These are phyloP conservation scores for Ceyx erithaca DNA, from an alignment of 2,797 vertebrate species.

Conservation along the genomic window DNA sequence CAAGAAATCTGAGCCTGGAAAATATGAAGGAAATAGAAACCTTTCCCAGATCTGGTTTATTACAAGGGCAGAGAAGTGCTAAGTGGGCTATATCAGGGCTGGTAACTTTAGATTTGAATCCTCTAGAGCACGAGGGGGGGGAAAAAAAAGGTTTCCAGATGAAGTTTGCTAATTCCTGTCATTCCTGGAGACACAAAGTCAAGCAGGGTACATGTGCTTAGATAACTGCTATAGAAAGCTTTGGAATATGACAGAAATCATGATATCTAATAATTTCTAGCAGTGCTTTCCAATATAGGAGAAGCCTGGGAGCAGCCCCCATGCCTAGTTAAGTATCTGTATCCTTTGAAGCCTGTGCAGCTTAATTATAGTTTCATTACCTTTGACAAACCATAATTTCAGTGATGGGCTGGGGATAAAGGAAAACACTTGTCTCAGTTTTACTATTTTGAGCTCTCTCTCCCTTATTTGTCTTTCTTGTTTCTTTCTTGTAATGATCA, in stretches of 20 bases:
- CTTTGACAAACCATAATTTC: constrained; percentile 59
- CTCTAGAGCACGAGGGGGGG: not conserved
- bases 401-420: constrained; percentile 3
- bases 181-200: constrained; percentile 10
- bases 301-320: constrained; percentile 6
- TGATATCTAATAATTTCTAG: constrained; percentile 23
- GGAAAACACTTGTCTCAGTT: constrained; percentile 28
- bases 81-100: constrained; percentile 38
- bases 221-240: not conserved
- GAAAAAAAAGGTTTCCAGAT: not conserved
- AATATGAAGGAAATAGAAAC: constrained; percentile 61
- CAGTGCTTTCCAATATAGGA: not conserved
- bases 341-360: constrained; percentile 27
- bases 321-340: constrained; percentile 38
- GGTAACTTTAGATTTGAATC: not conserved
- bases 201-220: not conserved
- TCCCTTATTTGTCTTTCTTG: constrained; percentile 18
- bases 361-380: constrained; percentile 55
- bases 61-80: constrained; percentile 31
- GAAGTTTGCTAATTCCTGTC: constrained; percentile 37
- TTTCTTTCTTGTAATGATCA: not conserved
- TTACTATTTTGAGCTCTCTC: constrained; percentile 37
- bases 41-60: constrained; percentile 47
- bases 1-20: constrained; percentile 55
- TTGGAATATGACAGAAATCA: constrained; percentile 2